Percentiles rank a stretch among this genome's conserved stretches.
phyloP scores from a whole-genome alignment of 2,797 vertebrate species.

The Crypturellus tataupa region DNA sequence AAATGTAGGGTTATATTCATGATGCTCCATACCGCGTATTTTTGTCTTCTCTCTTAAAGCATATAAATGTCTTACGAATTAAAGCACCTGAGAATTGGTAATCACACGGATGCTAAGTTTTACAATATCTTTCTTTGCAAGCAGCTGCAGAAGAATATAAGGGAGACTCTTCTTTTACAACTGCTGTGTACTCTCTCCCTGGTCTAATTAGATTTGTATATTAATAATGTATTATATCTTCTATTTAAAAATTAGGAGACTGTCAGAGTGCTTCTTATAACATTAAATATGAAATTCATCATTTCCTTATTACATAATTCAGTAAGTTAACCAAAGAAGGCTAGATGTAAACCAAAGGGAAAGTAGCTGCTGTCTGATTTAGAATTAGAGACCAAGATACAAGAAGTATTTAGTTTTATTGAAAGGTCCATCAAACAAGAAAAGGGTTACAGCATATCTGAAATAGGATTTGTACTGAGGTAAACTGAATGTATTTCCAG shows the following conservation, averaged over 20 bases:
- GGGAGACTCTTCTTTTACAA: not conserved
- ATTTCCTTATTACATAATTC: not conserved
- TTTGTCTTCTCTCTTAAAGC: too few species aligned
- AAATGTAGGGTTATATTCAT: not conserved
- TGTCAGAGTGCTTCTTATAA: not conserved
- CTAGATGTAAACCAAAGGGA: not conserved
- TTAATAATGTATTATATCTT: not conserved
- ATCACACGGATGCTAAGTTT: not conserved
- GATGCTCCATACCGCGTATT: not conserved
- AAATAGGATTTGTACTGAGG: constrained; percentile 28
- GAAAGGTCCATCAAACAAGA: constrained; percentile 29
- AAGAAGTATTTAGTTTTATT: not conserved
- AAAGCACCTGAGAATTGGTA: not conserved
- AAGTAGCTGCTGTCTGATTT: not conserved
- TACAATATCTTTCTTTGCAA: not conserved
- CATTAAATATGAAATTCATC: not conserved
- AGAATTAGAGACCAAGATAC: not conserved
- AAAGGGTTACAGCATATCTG: not conserved
- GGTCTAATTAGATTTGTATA: not conserved
- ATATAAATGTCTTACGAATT: not conserved
- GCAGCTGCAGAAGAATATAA: not conserved
- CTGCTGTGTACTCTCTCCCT: not conserved
- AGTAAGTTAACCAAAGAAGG: not conserved
- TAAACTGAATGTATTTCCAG: constrained; percentile 26
- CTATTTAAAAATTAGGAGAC: not conserved